Conservation (phyloP, 2,113 vertebrate genomes). For the Amazona guildingii region DNA sequence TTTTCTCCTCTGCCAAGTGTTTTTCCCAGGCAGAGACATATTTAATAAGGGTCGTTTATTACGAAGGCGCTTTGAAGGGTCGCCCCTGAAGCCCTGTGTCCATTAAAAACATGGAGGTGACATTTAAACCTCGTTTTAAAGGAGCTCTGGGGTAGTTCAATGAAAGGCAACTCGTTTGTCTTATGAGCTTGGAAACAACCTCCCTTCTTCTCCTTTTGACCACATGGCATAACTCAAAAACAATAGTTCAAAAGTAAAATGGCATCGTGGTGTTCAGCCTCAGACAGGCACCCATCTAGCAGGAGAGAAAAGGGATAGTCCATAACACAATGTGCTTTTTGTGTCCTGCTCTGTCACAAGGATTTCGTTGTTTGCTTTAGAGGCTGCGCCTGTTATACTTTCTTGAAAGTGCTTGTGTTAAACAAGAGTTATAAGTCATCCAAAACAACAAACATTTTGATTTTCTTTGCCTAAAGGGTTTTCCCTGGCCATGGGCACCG, state of each 20-base stretch:
- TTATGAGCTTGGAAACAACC: conserved; percentile 75
- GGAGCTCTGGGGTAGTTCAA: conserved; percentile 73
- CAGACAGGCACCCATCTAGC: conserved; percentile 79
- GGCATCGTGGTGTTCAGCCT: conserved; percentile 75
- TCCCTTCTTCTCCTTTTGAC: conserved; percentile 78
- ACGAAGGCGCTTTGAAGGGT: conserved; percentile 76
- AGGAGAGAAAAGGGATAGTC: conserved; percentile 75
- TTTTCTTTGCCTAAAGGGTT: conserved; percentile 79
- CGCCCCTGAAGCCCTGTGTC: conserved; percentile 75
- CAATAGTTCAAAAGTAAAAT: conserved; percentile 83
- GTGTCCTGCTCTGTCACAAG: conserved; percentile 75
- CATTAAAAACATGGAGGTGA: conserved; percentile 80
- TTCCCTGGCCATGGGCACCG: conserved; percentile 78
- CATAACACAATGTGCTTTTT: conserved; percentile 79
- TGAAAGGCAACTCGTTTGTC: conserved; percentile 82
- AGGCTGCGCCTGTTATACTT: conserved; percentile 78
- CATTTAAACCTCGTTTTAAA: conserved; percentile 81
- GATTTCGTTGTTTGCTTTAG: conserved; percentile 79
- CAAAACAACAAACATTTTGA: conserved; percentile 81
- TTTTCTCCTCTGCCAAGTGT: neutral
- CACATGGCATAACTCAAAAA: conserved; percentile 81
- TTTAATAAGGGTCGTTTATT: conserved; percentile 81
- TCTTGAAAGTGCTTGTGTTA: conserved; percentile 78
- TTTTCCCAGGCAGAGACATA: conserved; percentile 73
- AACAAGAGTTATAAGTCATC: conserved; percentile 82